These are phyloP conservation scores for Chloroceryle inda DNA, from an alignment of 2,797 vertebrate genomes.

Conservation along the genomic window DNA sequence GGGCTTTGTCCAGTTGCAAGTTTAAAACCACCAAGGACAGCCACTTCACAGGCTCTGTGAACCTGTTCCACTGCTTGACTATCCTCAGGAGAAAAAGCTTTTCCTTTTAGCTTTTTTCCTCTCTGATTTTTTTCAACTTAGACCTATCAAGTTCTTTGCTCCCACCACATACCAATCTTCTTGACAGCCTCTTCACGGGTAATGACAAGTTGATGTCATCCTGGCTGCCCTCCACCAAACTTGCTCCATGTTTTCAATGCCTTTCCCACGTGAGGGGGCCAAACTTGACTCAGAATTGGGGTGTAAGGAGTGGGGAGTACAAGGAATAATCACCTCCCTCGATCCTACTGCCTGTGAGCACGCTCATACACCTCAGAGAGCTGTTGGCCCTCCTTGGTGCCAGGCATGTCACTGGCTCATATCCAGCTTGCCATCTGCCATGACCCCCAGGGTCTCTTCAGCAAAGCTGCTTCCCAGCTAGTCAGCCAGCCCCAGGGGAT, in stretches of 20 bases:
- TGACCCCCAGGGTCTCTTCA: not conserved
- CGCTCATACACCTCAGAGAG: not conserved
- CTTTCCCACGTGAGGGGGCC: not conserved
- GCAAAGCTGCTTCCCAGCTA: not conserved
- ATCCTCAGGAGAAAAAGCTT: not conserved
- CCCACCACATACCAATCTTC: not conserved
- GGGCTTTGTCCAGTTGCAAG: not conserved
- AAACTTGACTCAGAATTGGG: not conserved
- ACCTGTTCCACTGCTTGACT: not conserved
- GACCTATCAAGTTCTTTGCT: fast-evolving
- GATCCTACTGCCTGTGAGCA: not conserved
- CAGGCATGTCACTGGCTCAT: not conserved
- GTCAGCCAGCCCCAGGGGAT: not conserved
- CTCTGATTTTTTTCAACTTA: not conserved
- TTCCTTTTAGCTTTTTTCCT: not conserved
- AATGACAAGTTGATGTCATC: not conserved
- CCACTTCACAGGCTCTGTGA: not conserved
- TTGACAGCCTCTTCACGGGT: not conserved
- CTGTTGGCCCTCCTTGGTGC: not conserved
- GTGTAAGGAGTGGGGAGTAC: not conserved
- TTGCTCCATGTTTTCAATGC: not conserved
- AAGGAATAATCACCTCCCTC: not conserved
- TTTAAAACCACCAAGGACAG: not conserved
- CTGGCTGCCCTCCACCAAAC: not conserved
- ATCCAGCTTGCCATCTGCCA: no score